Percentiles rank a stretch among this genome's conserved stretches.
Evolutionary conservation across 2,113 vertebrate species (phyloP).

Genomic region (Thamnophis sirtalis): DNA sequence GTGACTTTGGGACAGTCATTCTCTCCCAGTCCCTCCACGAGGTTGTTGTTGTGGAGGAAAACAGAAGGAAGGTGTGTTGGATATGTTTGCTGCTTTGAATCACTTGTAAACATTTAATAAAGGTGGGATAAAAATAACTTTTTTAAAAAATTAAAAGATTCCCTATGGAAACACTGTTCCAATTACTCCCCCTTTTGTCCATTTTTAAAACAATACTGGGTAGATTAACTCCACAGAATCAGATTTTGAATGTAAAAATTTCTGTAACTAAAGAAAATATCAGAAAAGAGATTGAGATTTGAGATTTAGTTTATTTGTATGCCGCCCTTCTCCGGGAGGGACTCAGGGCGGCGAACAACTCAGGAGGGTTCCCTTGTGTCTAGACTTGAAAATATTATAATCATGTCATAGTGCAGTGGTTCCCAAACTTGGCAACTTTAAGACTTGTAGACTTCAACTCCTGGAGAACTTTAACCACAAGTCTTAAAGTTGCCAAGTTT

Average conservation of each 20-base stretch:
- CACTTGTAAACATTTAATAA: not conserved
- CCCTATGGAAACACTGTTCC: not conserved
- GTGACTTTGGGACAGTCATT: not conserved
- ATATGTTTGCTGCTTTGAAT: not conserved
- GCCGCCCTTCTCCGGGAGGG: too few relatives aligned
- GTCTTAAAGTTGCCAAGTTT: too few relatives aligned
- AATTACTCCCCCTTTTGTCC: not conserved
- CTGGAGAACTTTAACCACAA: too few relatives aligned
- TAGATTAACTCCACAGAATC: not conserved
- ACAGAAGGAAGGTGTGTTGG: not conserved
- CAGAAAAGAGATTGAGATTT: too few relatives aligned
- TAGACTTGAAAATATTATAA: not conserved
- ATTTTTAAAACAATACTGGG: not conserved
- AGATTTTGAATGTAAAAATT: not conserved
- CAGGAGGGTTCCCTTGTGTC: not conserved
- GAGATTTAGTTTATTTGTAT: too few relatives aligned
- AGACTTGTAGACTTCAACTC: too few relatives aligned
- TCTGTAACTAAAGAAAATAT: not conserved
- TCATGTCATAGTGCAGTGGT: not conserved
- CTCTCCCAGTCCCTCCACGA: not conserved
- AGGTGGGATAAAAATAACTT: not conserved
- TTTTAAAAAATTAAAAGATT: not conserved
- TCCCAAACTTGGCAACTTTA: too few relatives aligned
- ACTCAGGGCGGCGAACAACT: too few relatives aligned
- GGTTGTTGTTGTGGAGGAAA: not conserved